Base-by-base conservation (phyloP, 2,797 vertebrate genomes). In the Triplophysa bombifrons region DNA sequence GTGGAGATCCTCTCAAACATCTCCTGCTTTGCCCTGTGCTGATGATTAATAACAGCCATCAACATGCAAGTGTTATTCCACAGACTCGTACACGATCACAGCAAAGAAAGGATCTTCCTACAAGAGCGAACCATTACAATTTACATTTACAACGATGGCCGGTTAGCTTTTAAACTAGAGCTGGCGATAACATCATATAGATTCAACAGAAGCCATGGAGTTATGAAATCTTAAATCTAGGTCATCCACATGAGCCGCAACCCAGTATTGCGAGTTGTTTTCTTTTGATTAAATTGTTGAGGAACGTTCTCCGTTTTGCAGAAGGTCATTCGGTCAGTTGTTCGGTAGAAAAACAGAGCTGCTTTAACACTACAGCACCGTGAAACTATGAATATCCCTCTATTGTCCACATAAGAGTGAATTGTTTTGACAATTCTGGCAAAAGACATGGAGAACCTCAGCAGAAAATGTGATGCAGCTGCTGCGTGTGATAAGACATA, bases 1-100 rank as follows among this genome's bases (percentile, higher is more conserved):
- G 87, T 72, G 87, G 87, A 88, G 88, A 90, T 87, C 83, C 87
- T 89, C 82, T 90, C 85, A 86, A 87, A 90, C 86, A 83, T 87
- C 76, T 46, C 60, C 17, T 9, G 69, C 90, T 81, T 82, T 81
- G 85, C 84, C 73, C 83, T 87, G 80, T 86, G 76, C 82, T 63
- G 58, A 70, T 88, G 86, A 92, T 92, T 90, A 92, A 91, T 92
- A 88, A 90, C 79, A 89, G 88, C 87, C 84, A 89, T 86, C 83
- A 86, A 84, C 84, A 81, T 85, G 85, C 84, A 89, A 88, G 88
- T 88, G 89, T 90, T 89, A 91, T 91, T 91, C 88, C 87, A 84
- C 79, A 84, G 81, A 70, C 46, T 50, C 72, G 85, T 81, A 84
- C 65, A 69, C 25, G 34, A 58, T 58, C 65, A 68, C 51, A 69